Evolutionary conservation across 2,113 vertebrate species (phyloP).

Genomic region (Paralichthys olivaceus): DNA sequence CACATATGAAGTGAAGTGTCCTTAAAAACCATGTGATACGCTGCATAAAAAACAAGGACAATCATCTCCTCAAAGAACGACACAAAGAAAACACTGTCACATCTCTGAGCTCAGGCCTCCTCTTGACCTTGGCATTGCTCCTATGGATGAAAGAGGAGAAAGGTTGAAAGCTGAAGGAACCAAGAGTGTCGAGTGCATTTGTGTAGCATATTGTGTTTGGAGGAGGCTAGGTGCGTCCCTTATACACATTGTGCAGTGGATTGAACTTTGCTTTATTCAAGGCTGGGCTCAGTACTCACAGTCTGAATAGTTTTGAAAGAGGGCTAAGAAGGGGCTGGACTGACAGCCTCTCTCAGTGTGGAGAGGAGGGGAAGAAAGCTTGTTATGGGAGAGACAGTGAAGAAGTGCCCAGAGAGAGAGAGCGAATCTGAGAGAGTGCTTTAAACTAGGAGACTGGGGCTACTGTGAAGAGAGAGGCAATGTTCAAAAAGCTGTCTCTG

Average conservation of each 20-base stretch:
- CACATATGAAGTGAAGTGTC: constrained; percentile 1
- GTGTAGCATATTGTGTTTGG: constrained; percentile 15
- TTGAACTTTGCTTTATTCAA: constrained; percentile 39
- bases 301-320: constrained; percentile 46
- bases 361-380: constrained; percentile 31
- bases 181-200: constrained; percentile 44
- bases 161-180: constrained; percentile 39
- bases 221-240: background rate
- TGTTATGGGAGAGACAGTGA: constrained; percentile 46
- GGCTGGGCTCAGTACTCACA: constrained; percentile 12
- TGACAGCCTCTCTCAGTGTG: constrained; percentile 41
- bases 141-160: constrained; percentile 30
- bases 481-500: constrained; percentile 66
- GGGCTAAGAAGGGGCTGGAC: constrained; percentile 18
- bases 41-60: constrained; percentile 35
- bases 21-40: constrained; percentile 12
- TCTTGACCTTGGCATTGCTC: constrained; percentile 49
- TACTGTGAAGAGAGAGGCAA: constrained; percentile 30
- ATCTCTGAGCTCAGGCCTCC: constrained; percentile 27
- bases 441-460: constrained; percentile 39
- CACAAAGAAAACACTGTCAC: constrained; percentile 40
- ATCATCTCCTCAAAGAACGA: constrained; percentile 34
- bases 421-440: constrained; percentile 27
- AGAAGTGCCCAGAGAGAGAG: constrained; percentile 23
- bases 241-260: constrained; percentile 3